Base-by-base conservation (phyloP, 2,797 vertebrate species). In the Malurus splendens region DNA sequence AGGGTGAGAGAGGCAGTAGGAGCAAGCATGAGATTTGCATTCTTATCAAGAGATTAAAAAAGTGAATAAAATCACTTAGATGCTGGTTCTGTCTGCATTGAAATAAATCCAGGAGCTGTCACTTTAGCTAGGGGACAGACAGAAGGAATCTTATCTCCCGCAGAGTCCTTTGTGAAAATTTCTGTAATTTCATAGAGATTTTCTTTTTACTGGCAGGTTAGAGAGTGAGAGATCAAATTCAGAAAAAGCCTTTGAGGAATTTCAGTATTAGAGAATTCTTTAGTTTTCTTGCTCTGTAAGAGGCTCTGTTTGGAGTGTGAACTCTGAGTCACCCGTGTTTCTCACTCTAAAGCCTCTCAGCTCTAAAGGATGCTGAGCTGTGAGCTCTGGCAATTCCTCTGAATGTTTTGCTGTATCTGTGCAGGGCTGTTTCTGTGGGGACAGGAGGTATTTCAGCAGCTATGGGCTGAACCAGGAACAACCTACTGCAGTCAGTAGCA, bases 21-120 rank as follows among this genome's bases (percentile, higher is more conserved):
- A 91, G 61, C 48, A 78, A 93, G 73, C 89, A 88, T 77, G 45
- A 72, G 59, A 93, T 89, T 80, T 92, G 73, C 80, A 90, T 94
- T 82, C 87, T 79, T 87, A 93, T 83, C 65, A 88, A 81, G 74
- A 90, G 74, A 83, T 91, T 79, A 9, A 59, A 70, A 71, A 82
- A 62, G 33, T 28, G 54, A 81, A 4, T 92, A 85, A 85, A 83
- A 74, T 67, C 4, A 5, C 67, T 90, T 50, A 77, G 74, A 84
- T 15, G 3, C 41, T 56, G 55, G 52, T 85, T 84, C 55, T 83
- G 54, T 57, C 80, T 91, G 47, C 44, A 25, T n/a, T 76, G 77
- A 89, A 91, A 87, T 18, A 88, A 86, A 81, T 71, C 76, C 90
- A 77, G 56, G 61, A 87, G 45, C 57, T 93, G 79, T 90, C 76